Percentiles rank a stretch among this genome's conserved stretches.
phyloP scores from a whole-genome alignment of 2,113 vertebrate genomes.

The Eclectus roratus region DNA sequence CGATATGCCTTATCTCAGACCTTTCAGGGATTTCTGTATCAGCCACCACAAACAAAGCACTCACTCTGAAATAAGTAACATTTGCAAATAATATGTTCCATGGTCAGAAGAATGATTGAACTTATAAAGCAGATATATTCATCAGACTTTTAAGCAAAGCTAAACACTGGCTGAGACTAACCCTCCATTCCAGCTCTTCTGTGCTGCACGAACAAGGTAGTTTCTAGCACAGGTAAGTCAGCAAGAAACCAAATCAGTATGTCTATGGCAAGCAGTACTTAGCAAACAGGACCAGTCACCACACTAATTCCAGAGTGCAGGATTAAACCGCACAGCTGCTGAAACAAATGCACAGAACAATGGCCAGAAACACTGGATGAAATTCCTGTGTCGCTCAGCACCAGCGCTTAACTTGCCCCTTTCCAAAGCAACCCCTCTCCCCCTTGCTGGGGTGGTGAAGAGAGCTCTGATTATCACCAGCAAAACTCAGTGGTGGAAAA shows the following conservation, averaged over 20 bases:
- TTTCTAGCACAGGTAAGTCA: background rate
- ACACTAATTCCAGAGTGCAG: rapidly evolving
- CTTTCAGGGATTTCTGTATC: background rate
- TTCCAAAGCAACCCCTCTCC: background rate
- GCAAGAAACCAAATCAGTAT: rapidly evolving
- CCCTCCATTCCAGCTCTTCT: background rate
- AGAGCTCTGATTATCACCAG: background rate
- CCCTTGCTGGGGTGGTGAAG: background rate
- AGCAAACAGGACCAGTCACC: rapidly evolving
- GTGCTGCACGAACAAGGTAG: background rate
- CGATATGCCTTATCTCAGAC: background rate
- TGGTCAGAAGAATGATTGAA: rapidly evolving
- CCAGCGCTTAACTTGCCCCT: rapidly evolving
- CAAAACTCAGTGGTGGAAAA: background rate
- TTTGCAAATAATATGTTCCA: background rate
- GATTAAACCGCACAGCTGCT: background rate
- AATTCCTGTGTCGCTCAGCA: background rate
- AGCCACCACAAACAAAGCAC: background rate
- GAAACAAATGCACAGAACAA: background rate
- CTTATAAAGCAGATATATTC: background rate
- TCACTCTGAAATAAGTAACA: background rate
- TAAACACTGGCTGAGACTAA: background rate
- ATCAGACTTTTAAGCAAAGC: background rate
- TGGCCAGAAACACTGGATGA: rapidly evolving
- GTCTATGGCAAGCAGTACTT: rapidly evolving